These are phyloP conservation scores for Bujurquina vittata DNA, from an alignment of 2,113 vertebrate species.

Conservation along the genomic window DNA sequence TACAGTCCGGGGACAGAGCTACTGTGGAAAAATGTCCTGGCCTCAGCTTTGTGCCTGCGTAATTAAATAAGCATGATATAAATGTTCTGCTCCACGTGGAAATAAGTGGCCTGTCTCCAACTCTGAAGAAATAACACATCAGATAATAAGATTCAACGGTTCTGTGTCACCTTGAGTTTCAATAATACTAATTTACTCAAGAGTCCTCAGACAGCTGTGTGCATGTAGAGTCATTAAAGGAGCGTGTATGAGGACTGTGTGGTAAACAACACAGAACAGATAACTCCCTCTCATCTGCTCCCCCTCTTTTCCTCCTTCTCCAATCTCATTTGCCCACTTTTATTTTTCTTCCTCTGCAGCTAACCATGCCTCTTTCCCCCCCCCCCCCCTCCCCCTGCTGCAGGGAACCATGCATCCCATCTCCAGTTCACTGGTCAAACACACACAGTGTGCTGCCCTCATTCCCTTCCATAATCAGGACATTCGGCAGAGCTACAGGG, in stretches of 20 bases:
- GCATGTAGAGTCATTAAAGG: constrained; percentile 23
- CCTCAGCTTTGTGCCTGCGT: constrained; percentile 39
- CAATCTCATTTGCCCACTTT: constrained; percentile 47
- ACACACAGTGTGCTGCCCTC: constrained; percentile 74
- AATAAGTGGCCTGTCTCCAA: constrained; percentile 31
- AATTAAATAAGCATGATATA: constrained; percentile 70
- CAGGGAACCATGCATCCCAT: constrained; percentile 76
- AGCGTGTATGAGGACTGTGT: constrained; percentile 19
- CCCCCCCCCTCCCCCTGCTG: constrained; percentile 48
- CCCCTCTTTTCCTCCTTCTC: constrained; percentile 34
- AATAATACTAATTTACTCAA: constrained; percentile 59
- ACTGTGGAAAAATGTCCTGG: background rate
- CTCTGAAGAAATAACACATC: constrained; percentile 45
- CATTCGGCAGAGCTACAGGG: constrained; percentile 71
- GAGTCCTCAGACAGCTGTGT: constrained; percentile 22
- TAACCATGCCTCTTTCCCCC: constrained; percentile 29
- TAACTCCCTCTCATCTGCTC: constrained; percentile 40
- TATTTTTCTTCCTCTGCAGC: constrained; percentile 57
- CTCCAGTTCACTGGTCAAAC: constrained; percentile 80
- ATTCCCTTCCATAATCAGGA: constrained; percentile 77
- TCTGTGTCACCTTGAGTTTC: constrained; percentile 64
- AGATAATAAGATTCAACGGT: constrained; percentile 58
- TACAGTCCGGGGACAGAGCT: constrained; percentile 19
- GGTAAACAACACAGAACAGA: constrained; percentile 43
- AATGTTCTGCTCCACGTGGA: constrained; percentile 43